phyloP scores from a whole-genome alignment of 2,113 vertebrate genomes.

The Xerus inauris region DNA sequence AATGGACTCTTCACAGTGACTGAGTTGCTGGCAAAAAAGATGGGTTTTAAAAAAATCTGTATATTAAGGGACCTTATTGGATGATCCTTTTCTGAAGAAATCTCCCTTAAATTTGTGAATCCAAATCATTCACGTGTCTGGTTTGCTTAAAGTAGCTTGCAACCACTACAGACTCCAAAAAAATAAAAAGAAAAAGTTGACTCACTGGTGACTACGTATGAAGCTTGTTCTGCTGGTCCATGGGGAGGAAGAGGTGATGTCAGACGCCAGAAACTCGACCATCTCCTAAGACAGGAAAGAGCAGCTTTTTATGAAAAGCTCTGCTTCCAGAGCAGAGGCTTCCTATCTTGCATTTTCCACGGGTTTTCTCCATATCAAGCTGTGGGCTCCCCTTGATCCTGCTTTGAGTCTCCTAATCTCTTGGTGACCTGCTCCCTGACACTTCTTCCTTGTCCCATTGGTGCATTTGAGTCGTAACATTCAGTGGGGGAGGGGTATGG shows the following conservation, averaged over 20 bases:
- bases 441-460: not conserved
- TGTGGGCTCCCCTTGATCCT: not conserved
- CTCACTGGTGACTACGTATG: not conserved
- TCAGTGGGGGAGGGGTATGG: not conserved
- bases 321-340: not conserved
- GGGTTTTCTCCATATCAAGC: not conserved
- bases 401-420: not conserved
- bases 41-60: not conserved
- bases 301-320: not conserved
- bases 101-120: not conserved
- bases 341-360: not conserved
- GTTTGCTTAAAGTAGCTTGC: not conserved
- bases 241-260: not conserved
- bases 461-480: not conserved
- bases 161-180: not conserved
- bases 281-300: not conserved
- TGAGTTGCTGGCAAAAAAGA: not conserved
- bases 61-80: constrained; percentile 9
- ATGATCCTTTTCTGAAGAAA: not conserved
- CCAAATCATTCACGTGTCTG: not conserved
- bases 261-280: not conserved
- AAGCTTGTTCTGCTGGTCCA: not conserved
- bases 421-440: not conserved
- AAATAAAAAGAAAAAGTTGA: not conserved
- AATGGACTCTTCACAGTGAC: not conserved